Evolutionary conservation across 2,113 vertebrate species (phyloP).

Genomic region (Coptodon bakossiorum): DNA sequence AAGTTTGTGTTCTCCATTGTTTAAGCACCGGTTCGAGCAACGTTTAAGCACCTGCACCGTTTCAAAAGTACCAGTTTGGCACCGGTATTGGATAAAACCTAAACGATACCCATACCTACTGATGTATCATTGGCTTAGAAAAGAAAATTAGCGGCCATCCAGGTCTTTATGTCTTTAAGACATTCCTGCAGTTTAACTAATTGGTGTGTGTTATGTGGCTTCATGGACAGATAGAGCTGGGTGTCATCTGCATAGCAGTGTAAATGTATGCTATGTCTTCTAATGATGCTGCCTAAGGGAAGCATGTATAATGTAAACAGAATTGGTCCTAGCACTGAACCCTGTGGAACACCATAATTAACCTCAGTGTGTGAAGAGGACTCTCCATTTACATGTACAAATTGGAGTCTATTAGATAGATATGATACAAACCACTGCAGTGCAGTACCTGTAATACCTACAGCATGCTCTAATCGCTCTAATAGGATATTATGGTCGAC

Average conservation of each 20-base stretch:
- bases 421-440: not conserved
- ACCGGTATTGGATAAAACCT: too few relatives aligned
- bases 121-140: not conserved
- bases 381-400: not conserved
- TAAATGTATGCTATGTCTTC: not conserved
- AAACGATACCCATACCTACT: too few relatives aligned
- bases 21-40: too few relatives aligned
- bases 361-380: not conserved
- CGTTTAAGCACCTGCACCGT: too few relatives aligned
- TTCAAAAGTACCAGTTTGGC: too few relatives aligned
- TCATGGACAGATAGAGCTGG: not conserved
- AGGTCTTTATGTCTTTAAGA: not conserved
- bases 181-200: not conserved
- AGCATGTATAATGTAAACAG: not conserved
- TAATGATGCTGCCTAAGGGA: not conserved
- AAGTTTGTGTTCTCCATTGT: too few relatives aligned
- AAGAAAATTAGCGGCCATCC: not conserved
- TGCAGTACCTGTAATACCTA: rapidly evolving
- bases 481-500: not conserved
- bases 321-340: not conserved
- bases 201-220: not conserved
- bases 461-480: too few relatives aligned
- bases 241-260: not conserved
- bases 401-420: not conserved
- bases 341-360: not conserved